Percentiles rank a stretch among this genome's conserved stretches.
Conservation (phyloP, 2,113 vertebrate species). For the Ctenomys sociabilis region DNA sequence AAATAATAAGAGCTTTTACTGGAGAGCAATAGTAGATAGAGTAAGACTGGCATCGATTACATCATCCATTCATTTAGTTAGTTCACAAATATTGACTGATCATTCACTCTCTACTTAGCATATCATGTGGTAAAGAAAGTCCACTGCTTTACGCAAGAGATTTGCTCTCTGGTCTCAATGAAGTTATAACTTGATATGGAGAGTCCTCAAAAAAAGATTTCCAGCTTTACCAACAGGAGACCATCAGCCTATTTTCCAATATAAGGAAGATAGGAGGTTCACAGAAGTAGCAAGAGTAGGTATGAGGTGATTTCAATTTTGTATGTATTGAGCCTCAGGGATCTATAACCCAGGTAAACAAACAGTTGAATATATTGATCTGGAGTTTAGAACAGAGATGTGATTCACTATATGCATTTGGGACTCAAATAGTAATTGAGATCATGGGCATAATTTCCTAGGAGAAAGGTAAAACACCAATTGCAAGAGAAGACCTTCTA, state of each 20-base stretch:
- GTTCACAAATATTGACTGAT: not conserved
- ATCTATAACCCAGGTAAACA: not conserved
- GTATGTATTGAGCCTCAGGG: not conserved
- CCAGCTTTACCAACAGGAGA: not conserved
- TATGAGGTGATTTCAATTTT: not conserved
- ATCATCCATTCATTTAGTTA: slow-evolving; percentile 7
- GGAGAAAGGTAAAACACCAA: not conserved
- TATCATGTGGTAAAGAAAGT: not conserved
- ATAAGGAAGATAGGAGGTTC: not conserved
- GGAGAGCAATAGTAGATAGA: not conserved
- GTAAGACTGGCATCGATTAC: not conserved
- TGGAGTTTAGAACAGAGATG: slow-evolving; percentile 5
- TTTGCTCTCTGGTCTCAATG: not conserved
- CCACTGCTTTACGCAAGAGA: not conserved
- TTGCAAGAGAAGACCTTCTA: not conserved
- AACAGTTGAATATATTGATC: not conserved
- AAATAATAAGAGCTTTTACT: not conserved
- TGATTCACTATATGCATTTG: not conserved
- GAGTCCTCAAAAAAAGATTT: not conserved
- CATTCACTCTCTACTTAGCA: not conserved
- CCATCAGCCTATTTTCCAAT: not conserved
- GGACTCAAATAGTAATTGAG: not conserved
- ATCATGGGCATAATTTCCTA: not conserved
- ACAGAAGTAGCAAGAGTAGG: not conserved
- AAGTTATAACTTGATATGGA: not conserved